Evolutionary conservation across 2,113 vertebrate species (phyloP), one percentile per base, ranked within the genome.

Genomic region (Sarotherodon lohbergeri): DNA sequence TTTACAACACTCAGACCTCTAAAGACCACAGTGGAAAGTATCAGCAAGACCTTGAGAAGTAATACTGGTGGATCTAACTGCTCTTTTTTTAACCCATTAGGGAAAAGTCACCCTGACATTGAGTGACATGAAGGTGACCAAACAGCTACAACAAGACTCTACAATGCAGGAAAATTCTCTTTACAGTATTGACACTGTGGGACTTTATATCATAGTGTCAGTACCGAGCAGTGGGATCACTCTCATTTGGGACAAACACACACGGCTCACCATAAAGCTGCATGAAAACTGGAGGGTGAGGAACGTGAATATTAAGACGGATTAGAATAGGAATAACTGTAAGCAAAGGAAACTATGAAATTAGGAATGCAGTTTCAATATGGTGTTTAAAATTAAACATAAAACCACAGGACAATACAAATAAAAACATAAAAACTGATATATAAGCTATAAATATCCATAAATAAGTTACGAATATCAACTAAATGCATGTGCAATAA

Each of bases 161-260:
- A 56, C 16, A 10, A 12, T 73, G 32, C 76, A 52, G 61, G 46
- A 34, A 14, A 27, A 84, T 66, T 56, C 87, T 1, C 88, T 94
- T 8, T 97, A 97, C 89, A 95, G 94, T 7, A 68, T 94, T 4
- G 95, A 97, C 46, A 97, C 95, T 0, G 95, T 97, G 61, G 97
- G 97, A 12, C 94, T 98, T 9, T 97, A 97, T 88, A 89, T 97
- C 84, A 93, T 97, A 57, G 89, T 98, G 84, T 94, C 91, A 32
- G 93, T 96, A 54, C 95, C 94, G 0, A 83, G 10, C 22, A 92
- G 78, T 43, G 96, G 96, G 19, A 82, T 98, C 2, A 95, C 89
- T 13, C 46, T 98, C 78, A 96, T 97, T 68, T 98, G 97, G 97
- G 97, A 98, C 95, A 97, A 96, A 93, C 95, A 97, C 82, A 97